Evolutionary conservation across 2,888 invertebrate species (phyloP).

Genomic region (Tenthredo scrophulariae): DNA sequence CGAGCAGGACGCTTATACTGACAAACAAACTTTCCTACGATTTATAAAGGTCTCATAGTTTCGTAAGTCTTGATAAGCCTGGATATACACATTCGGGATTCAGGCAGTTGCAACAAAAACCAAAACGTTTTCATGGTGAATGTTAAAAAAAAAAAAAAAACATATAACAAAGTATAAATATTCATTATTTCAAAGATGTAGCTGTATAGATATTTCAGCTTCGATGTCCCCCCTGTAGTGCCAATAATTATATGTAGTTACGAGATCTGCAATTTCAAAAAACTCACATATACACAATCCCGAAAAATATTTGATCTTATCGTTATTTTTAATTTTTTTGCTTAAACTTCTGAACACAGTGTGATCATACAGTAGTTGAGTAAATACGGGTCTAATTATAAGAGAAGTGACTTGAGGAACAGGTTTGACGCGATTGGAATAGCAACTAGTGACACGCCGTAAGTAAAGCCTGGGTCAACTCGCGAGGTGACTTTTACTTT

Average conservation of each 20-base stretch:
- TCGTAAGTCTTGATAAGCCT: neutral
- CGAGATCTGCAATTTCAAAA: neutral
- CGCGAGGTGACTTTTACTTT: slow-evolving; percentile 46
- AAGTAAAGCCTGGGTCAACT: slow-evolving; percentile 50
- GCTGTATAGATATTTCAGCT: neutral
- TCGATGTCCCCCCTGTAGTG: neutral
- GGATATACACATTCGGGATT: neutral
- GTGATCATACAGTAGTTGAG: neutral
- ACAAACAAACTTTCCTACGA: slow-evolving; percentile 34
- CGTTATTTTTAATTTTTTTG: neutral
- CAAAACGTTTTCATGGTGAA: neutral
- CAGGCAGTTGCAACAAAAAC: neutral
- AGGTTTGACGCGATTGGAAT: slow-evolving; percentile 40
- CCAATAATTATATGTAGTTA: neutral
- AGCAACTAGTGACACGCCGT: slow-evolving; percentile 31
- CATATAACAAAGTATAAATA: neutral
- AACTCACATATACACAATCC: neutral
- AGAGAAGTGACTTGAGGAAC: slow-evolving; percentile 37
- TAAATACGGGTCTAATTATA: slow-evolving; percentile 11
- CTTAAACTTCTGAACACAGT: neutral
- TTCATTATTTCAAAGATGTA: neutral
- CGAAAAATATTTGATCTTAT: neutral
- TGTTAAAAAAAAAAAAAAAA: neutral
- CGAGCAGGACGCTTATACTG: slow-evolving; percentile 3
- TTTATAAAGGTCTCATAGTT: neutral